Percentiles rank a stretch among this genome's conserved stretches.
Evolutionary conservation across 2,797 vertebrate species (phyloP).

Genomic region (Cryptoblepharus egeriae): DNA sequence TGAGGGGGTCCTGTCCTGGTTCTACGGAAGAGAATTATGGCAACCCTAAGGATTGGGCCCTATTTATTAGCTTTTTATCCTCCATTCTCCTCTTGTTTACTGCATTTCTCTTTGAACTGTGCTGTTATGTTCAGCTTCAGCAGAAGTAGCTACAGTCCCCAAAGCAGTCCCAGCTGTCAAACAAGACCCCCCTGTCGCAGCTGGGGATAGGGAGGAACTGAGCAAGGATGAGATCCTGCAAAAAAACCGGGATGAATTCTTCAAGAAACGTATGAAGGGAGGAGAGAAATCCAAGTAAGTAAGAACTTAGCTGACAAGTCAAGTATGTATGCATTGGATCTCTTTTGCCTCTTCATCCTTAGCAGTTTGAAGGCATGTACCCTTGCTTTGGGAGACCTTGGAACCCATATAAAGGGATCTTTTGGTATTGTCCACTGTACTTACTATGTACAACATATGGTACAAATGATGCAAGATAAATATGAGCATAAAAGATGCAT

Average conservation of each 20-base stretch:
- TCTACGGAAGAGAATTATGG: no score
- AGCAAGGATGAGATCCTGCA: slow-evolving; percentile 88
- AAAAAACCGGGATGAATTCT: slow-evolving; percentile 89
- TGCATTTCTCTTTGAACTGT: no score
- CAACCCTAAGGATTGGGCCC: no score
- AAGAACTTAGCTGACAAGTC: not conserved
- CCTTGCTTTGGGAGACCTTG: no score
- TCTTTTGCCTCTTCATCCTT: not conserved
- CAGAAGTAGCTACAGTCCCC: slow-evolving; percentile 76
- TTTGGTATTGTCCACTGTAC: not conserved
- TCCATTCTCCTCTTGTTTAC: no score
- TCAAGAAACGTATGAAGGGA: slow-evolving; percentile 83
- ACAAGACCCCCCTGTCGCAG: slow-evolving; percentile 34
- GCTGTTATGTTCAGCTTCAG: slow-evolving; percentile 64
- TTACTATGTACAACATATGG: not conserved
- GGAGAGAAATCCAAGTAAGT: slow-evolving; percentile 85
- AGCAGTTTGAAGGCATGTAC: no score
- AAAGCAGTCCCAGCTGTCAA: slow-evolving; percentile 76
- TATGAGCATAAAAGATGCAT: not conserved
- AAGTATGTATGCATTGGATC: not conserved
- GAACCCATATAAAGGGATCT: not conserved
- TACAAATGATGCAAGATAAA: no score
- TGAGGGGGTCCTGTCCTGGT: no score
- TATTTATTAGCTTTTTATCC: no score
- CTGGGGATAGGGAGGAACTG: slow-evolving; percentile 84